Evolutionary conservation across 2,113 vertebrate genomes (phyloP).

Genomic region (Notothenia rossii): DNA sequence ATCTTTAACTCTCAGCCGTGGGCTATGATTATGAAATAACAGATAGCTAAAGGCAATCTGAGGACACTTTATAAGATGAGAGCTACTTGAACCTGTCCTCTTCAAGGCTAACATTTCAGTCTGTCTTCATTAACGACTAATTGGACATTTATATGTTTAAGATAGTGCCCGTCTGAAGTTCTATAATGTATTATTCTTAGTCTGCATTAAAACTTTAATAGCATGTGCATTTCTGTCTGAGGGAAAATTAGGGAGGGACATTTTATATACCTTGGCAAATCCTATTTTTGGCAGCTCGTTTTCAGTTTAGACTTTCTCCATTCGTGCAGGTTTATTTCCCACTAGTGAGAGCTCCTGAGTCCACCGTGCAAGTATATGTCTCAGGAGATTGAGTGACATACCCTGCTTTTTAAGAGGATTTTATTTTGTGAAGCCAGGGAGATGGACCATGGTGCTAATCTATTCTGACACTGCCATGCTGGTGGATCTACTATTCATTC

Average conservation of each 20-base stretch:
- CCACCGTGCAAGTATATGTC: conserved; percentile 72
- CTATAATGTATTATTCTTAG: not conserved
- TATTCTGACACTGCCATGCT: conserved; percentile 76
- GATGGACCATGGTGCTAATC: conserved; percentile 79
- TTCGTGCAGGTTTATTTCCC: conserved; percentile 75
- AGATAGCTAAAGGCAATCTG: conserved; percentile 52
- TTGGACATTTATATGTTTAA: conserved; percentile 12
- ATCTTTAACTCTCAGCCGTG: conserved; percentile 44
- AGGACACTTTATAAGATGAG: conserved; percentile 45
- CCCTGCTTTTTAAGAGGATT: conserved; percentile 78
- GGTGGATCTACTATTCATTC: conserved; percentile 75
- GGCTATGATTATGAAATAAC: conserved; percentile 64
- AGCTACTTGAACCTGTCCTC: conserved; percentile 57
- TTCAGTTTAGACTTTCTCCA: conserved; percentile 55
- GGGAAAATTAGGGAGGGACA: not conserved
- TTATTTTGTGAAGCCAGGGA: conserved; percentile 73
- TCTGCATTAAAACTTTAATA: conserved; percentile 1
- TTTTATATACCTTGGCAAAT: conserved; percentile 31
- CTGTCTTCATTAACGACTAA: not conserved
- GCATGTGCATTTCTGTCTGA: not conserved
- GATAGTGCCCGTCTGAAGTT: conserved; percentile 1
- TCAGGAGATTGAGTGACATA: conserved; percentile 78
- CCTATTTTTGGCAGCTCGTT: conserved; percentile 45
- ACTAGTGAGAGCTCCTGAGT: conserved; percentile 54
- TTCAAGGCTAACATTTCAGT: conserved; percentile 7